phyloP scores from a whole-genome alignment of 2,888 invertebrate genomes.

The Gari tellinella region DNA sequence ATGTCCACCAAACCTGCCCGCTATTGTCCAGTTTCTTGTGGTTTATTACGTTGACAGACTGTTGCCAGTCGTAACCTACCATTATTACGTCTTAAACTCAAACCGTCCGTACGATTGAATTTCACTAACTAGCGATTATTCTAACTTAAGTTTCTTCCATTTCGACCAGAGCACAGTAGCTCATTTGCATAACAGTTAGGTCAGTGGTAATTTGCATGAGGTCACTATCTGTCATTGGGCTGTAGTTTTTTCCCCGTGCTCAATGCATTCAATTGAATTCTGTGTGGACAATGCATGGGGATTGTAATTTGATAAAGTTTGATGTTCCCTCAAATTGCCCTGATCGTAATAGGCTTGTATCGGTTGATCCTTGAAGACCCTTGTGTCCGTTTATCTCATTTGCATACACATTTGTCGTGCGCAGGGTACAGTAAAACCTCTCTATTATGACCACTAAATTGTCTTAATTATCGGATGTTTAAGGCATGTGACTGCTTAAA shows the following conservation, averaged over 20 bases:
- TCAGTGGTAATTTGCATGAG: conserved; percentile 41
- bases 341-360: no score
- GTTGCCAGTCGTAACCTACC: conserved; percentile 34
- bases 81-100: conserved; percentile 53
- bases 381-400: conserved; percentile 11
- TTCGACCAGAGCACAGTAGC: conserved; percentile 19
- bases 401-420: conserved; percentile 52
- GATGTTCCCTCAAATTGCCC: no score
- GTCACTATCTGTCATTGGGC: conserved; percentile 17
- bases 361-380: no score
- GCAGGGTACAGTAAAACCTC: no score
- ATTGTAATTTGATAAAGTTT: conserved; percentile 6
- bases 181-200: conserved; percentile 61
- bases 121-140: conserved; percentile 38
- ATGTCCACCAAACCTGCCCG: conserved; percentile 23
- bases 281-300: conserved; percentile 40
- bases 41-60: conserved; percentile 36
- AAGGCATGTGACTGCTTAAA: no score
- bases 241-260: neutral
- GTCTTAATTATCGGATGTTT: no score
- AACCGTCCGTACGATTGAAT: conserved; percentile 39
- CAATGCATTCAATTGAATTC: conserved; percentile 38
- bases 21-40: conserved; percentile 30
- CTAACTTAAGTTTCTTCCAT: conserved; percentile 28
- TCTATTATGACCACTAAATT: no score